Conservation (phyloP, 2,888 invertebrate species). For the Plagiodera versicolora region DNA sequence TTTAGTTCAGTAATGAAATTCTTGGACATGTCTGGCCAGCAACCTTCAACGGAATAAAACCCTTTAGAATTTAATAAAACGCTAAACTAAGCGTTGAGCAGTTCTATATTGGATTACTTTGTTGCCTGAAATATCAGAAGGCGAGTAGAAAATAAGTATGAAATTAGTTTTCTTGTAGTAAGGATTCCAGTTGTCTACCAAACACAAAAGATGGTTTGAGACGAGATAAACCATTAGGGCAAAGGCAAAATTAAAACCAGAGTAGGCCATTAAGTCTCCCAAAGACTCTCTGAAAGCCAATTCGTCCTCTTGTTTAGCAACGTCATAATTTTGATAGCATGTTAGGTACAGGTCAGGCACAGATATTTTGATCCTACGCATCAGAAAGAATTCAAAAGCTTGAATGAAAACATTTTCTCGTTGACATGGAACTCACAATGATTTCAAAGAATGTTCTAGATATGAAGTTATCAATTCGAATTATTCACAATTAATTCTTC, state of each 20-base stretch:
- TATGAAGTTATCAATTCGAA: too few species aligned
- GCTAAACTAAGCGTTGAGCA: conserved; percentile 31
- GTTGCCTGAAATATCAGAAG: conserved; percentile 33
- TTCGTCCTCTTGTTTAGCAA: conserved; percentile 28
- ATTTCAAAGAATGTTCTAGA: too few species aligned
- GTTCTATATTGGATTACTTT: conserved; percentile 31
- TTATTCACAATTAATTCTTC: too few species aligned
- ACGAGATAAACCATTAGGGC: conserved; percentile 11
- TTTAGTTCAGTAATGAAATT: conserved; percentile 12
- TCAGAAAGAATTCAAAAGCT: too few species aligned
- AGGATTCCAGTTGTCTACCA: background rate
- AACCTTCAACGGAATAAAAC: conserved; percentile 13
- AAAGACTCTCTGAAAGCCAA: conserved; percentile 16
- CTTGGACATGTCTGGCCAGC: conserved; percentile 8
- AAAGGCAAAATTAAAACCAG: conserved; percentile 12
- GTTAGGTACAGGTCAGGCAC: background rate
- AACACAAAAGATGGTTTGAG: background rate
- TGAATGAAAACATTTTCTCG: too few species aligned
- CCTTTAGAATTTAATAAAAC: conserved; percentile 28
- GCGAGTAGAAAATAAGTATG: conserved; percentile 16
- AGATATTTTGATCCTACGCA: too few species aligned
- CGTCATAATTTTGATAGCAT: conserved; percentile 33
- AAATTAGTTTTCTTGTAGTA: conserved; percentile 10
- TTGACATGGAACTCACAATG: too few species aligned
- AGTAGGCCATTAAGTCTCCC: conserved; percentile 19